A percentile compares a stretch with the other conserved stretches of the same genome.
phyloP scores from a whole-genome alignment of 2,113 vertebrate species.

The Damaliscus lunatus region DNA sequence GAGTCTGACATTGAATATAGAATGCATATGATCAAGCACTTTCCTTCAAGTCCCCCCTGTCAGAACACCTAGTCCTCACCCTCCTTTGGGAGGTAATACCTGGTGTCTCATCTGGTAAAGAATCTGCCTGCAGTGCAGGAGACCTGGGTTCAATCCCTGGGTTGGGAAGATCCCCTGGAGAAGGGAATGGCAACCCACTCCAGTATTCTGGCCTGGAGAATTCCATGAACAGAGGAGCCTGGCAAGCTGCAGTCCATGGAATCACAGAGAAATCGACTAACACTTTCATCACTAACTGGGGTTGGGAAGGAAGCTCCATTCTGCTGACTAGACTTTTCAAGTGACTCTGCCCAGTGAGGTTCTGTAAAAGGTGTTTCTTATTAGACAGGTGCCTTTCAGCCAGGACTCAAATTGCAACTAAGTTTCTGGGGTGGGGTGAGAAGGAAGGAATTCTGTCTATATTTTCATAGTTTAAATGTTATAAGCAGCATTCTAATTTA shows the following conservation, averaged over 20 bases:
- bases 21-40: background rate
- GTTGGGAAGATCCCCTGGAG: background rate
- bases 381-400: background rate
- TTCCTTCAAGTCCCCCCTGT: background rate
- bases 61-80: background rate
- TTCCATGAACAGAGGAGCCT: background rate
- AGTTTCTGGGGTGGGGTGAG: background rate
- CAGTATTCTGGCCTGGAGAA: background rate
- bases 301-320: background rate
- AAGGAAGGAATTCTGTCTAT: background rate
- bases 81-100: background rate
- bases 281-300: background rate
- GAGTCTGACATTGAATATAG: background rate
- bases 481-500: background rate
- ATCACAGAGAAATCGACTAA: background rate
- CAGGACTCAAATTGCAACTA: background rate
- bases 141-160: background rate
- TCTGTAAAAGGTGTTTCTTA: background rate
- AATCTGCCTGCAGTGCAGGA: background rate
- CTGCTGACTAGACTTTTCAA: background rate
- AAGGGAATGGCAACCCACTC: background rate
- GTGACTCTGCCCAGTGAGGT: background rate
- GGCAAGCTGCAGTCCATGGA: background rate
- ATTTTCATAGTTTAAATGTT: background rate
- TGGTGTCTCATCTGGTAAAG: background rate